A percentile compares a stretch with the other conserved stretches of the same genome.
Conservation (phyloP, 2,888 invertebrate species). For the Diploptera punctata region DNA sequence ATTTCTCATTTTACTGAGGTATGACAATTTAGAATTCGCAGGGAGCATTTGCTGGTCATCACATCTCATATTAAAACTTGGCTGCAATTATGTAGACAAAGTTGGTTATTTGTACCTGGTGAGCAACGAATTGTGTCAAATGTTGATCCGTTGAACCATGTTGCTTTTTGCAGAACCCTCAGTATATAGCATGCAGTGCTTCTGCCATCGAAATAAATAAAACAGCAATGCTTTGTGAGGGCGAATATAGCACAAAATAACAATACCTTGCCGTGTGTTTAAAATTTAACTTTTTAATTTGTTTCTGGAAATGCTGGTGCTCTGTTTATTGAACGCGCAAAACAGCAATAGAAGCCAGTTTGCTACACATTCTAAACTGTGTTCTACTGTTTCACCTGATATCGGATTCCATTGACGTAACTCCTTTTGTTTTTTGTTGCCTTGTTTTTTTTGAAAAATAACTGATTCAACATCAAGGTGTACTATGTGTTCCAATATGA, state of each 20-base stretch:
- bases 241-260: background rate
- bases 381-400: background rate
- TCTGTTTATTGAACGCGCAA: background rate
- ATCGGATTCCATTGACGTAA: background rate
- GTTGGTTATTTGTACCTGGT: too few relatives aligned
- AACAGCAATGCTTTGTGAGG: background rate
- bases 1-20: too few relatives aligned
- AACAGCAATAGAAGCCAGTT: background rate
- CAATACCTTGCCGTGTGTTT: background rate
- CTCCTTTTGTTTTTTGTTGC: background rate
- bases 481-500: too few relatives aligned
- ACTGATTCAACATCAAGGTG: constrained; percentile 4
- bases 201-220: constrained; percentile 4
- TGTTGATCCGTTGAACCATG: too few relatives aligned
- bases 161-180: too few relatives aligned
- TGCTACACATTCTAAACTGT: background rate
- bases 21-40: too few relatives aligned
- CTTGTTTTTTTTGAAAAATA: background rate
- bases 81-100: too few relatives aligned
- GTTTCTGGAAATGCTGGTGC: background rate
- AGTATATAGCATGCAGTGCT: too few relatives aligned
- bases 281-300: background rate
- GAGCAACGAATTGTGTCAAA: too few relatives aligned
- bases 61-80: too few relatives aligned
- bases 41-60: too few relatives aligned